Evolutionary conservation across 2,888 invertebrate species (phyloP).

Genomic region (Dorcus parallelipipedus): DNA sequence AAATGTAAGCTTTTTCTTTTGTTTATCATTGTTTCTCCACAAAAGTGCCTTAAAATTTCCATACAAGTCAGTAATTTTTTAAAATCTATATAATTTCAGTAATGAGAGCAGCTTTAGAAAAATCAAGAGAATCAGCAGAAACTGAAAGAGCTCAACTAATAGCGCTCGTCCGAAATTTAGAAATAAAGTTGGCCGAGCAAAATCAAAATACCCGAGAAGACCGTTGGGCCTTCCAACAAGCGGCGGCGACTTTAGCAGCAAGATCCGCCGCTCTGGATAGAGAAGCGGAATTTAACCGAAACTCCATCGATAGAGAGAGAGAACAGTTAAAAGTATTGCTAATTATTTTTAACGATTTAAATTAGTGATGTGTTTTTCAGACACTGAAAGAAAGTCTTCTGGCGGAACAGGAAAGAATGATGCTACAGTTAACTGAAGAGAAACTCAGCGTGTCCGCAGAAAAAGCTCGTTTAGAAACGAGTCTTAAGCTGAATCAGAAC

Average conservation of each 20-base stretch:
- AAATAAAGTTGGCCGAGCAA: constrained; percentile 59
- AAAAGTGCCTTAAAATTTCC: not conserved
- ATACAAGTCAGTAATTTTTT: not conserved
- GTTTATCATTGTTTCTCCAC: not conserved
- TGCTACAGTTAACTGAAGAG: constrained; percentile 58
- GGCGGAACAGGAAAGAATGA: constrained; percentile 58
- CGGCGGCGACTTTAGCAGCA: constrained; percentile 58
- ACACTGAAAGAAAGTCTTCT: constrained; percentile 56
- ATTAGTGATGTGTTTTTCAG: constrained; percentile 40
- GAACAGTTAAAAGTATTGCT: constrained; percentile 56
- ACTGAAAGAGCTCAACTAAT: constrained; percentile 55
- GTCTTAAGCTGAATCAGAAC: constrained; percentile 39
- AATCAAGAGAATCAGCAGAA: constrained; percentile 56
- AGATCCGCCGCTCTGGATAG: constrained; percentile 60
- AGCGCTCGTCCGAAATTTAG: constrained; percentile 54
- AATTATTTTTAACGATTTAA: constrained; percentile 6
- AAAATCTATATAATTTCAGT: constrained; percentile 44
- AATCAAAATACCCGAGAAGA: constrained; percentile 49
- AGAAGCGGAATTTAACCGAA: constrained; percentile 58
- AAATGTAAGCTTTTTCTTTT: constrained; percentile 44
- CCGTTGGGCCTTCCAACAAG: constrained; percentile 55
- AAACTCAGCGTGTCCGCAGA: constrained; percentile 50
- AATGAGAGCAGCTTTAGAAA: constrained; percentile 56
- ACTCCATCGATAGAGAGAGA: constrained; percentile 56
- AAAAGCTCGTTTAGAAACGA: constrained; percentile 42